These are phyloP conservation scores for Stenodema calcarata DNA, from an alignment of 2,888 invertebrate genomes.

Conservation along the genomic window DNA sequence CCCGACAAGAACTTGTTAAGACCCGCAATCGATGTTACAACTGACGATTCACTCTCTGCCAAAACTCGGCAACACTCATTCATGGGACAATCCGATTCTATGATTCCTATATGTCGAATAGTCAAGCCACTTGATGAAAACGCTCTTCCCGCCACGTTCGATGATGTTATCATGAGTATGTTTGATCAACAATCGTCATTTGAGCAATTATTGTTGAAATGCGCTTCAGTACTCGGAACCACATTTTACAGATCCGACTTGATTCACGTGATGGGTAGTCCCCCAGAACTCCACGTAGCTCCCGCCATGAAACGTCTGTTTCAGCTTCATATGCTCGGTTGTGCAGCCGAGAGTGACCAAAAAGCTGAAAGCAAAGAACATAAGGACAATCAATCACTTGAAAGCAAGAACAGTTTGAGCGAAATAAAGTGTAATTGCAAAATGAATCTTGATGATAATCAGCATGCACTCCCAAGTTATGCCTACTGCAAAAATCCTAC, in stretches of 20 bases:
- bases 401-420: neutral
- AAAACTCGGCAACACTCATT: neutral
- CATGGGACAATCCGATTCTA: no score
- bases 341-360: slow-evolving; percentile 62
- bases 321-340: slow-evolving; percentile 66
- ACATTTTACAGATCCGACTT: slow-evolving; percentile 66
- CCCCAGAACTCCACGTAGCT: slow-evolving; percentile 59
- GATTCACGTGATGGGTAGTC: slow-evolving; percentile 66
- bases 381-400: neutral
- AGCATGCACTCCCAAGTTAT: slow-evolving; percentile 62
- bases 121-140: slow-evolving; percentile 42
- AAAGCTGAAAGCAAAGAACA: neutral
- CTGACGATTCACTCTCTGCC: neutral
- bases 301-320: slow-evolving; percentile 66
- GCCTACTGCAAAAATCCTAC: slow-evolving; percentile 68
- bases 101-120: slow-evolving; percentile 44
- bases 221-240: slow-evolving; percentile 68
- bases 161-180: slow-evolving; percentile 59
- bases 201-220: slow-evolving; percentile 69
- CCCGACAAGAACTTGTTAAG: slow-evolving; percentile 37
- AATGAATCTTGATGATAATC: slow-evolving; percentile 61
- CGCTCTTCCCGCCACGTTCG: slow-evolving; percentile 51
- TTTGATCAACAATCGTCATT: slow-evolving; percentile 64
- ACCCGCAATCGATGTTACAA: neutral
- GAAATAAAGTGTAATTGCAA: slow-evolving; percentile 33